Percentiles rank a stretch among this genome's conserved stretches.
These are phyloP conservation scores for Cryptus viduatorius DNA, from an alignment of 2,888 invertebrate species.

Conservation along the genomic window DNA sequence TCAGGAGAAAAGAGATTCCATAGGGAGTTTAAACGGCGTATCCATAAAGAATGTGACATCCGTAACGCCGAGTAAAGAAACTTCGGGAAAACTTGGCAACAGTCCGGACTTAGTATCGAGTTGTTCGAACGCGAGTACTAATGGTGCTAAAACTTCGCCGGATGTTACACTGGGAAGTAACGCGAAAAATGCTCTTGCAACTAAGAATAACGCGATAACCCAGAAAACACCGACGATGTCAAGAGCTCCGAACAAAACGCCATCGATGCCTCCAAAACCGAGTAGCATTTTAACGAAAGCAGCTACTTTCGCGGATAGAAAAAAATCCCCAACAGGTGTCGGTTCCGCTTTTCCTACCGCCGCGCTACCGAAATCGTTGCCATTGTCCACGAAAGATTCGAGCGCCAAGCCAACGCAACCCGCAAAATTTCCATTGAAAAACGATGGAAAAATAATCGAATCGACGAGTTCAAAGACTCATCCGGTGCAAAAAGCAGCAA, in stretches of 20 bases:
- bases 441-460: slow-evolving; percentile 50
- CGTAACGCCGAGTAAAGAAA: slow-evolving; percentile 69
- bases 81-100: slow-evolving; percentile 84
- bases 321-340: slow-evolving; percentile 74
- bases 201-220: slow-evolving; percentile 78
- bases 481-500: slow-evolving; percentile 83
- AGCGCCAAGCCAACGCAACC: slow-evolving; percentile 46
- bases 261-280: slow-evolving; percentile 85
- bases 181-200: slow-evolving; percentile 61
- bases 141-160: slow-evolving; percentile 84
- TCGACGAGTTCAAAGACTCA: slow-evolving; percentile 70
- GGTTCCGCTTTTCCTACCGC: slow-evolving; percentile 72
- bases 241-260: slow-evolving; percentile 78
- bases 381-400: slow-evolving; percentile 56
- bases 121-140: slow-evolving; percentile 85
- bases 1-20: slow-evolving; percentile 73
- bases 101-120: slow-evolving; percentile 92
- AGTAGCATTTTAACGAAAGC: slow-evolving; percentile 85
- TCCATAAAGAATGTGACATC: slow-evolving; percentile 57
- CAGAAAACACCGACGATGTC: slow-evolving; percentile 83
- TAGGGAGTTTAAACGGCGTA: slow-evolving; percentile 36
- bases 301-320: slow-evolving; percentile 82
- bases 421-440: slow-evolving; percentile 49
- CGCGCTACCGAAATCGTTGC: slow-evolving; percentile 69
- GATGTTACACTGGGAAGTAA: slow-evolving; percentile 81